phyloP scores from a whole-genome alignment of 2,888 invertebrate species.

The Gymnosoma rotundatum region DNA sequence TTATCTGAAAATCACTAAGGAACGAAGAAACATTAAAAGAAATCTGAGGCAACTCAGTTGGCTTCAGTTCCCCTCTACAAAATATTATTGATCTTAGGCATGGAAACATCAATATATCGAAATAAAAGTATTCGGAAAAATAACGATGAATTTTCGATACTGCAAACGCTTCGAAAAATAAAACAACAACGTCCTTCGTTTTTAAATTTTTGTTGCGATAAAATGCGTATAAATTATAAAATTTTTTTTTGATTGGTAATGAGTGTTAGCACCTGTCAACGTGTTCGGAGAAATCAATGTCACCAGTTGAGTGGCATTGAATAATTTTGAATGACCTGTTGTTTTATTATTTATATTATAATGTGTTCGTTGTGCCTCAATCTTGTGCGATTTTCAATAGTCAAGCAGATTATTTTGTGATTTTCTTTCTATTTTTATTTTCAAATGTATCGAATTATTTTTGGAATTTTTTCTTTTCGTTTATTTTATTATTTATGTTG shows the following conservation, averaged over 20 bases:
- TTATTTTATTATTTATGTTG: slow-evolving; percentile 58
- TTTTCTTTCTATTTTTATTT: slow-evolving; percentile 25
- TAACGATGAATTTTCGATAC: background rate
- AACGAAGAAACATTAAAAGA: too few species aligned
- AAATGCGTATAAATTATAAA: slow-evolving; percentile 28
- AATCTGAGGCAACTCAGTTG: too few species aligned
- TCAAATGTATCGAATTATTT: slow-evolving; percentile 38
- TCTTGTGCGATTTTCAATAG: slow-evolving; percentile 56
- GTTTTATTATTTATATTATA: background rate
- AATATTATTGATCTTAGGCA: too few species aligned
- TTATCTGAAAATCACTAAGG: too few species aligned
- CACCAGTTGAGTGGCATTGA: slow-evolving; percentile 79
- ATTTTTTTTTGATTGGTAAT: slow-evolving; percentile 30
- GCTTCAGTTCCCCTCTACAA: too few species aligned
- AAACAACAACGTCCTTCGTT: background rate
- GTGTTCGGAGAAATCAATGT: slow-evolving; percentile 60
- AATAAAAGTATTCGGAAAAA: too few species aligned
- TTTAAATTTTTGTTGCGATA: background rate
- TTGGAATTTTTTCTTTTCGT: slow-evolving; percentile 16
- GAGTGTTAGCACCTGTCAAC: slow-evolving; percentile 35
- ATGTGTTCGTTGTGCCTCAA: slow-evolving; percentile 58
- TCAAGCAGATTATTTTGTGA: slow-evolving; percentile 48
- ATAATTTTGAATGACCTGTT: slow-evolving; percentile 63
- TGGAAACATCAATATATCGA: too few species aligned
- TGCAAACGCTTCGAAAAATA: background rate